Conservation (phyloP, 2,113 vertebrate genomes). For the Aphelocoma coerulescens region DNA sequence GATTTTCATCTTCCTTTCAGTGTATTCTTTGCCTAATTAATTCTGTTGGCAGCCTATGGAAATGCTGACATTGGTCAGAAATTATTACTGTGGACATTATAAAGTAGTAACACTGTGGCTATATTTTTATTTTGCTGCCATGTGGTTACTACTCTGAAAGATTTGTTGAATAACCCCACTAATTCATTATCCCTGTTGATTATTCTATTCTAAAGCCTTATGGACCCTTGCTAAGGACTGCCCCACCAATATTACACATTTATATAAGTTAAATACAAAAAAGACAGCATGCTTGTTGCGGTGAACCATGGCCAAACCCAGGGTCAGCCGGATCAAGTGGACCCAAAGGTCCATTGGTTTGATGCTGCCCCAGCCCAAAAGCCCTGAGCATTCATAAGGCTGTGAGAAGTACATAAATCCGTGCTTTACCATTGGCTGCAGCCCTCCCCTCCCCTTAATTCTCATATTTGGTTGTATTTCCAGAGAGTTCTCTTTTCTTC, state of each 20-base stretch:
- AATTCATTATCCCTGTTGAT: background rate
- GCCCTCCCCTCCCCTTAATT: too few relatives aligned
- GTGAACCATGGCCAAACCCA: too few relatives aligned
- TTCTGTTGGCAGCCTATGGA: background rate
- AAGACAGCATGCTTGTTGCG: background rate
- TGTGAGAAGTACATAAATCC: too few relatives aligned
- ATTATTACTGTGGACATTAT: background rate
- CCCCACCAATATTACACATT: background rate
- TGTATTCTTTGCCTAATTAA: background rate
- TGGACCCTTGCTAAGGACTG: background rate
- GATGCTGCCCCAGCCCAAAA: too few relatives aligned
- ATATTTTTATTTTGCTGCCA: background rate
- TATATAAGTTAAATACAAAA: background rate
- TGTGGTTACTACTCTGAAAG: background rate
- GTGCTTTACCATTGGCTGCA: too few relatives aligned
- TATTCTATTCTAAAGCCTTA: background rate
- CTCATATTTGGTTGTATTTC: too few relatives aligned
- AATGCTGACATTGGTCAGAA: background rate
- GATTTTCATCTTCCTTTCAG: background rate
- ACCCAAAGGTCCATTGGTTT: too few relatives aligned
- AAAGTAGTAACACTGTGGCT: background rate
- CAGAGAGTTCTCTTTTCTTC: too few relatives aligned
- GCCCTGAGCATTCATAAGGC: too few relatives aligned
- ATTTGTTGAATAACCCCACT: background rate
- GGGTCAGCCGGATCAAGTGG: too few relatives aligned